Base-by-base conservation (phyloP, 1,140 invertebrate genomes). In the Drosophila gunungcola region DNA sequence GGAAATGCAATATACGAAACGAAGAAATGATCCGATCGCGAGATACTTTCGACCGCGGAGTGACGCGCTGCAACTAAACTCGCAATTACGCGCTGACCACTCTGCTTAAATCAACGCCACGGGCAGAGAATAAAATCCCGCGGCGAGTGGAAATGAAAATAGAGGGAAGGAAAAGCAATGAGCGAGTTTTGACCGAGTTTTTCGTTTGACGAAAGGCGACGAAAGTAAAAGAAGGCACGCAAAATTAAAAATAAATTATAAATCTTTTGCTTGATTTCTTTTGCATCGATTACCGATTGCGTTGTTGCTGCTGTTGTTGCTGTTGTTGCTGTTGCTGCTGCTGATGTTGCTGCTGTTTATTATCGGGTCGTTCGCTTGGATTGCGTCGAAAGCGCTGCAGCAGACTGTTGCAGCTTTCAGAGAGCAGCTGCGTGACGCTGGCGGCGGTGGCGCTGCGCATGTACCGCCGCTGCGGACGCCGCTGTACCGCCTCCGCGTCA, bases 361-460 rank as follows among this genome's bases (percentile, higher is more conserved):
- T 92, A 80, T 92, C 91, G 82, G 91, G 91, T 90, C 88, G 82
- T 91, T 95, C 94, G 39, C 95, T 97, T 10, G 96, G 96, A 34
- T 96, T 96, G 34, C 96, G 94, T 36, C 95, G 95, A 73, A 97
- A 93, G 48, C 96, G 93, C 78, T 97, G 96, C 57, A 97, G 94
- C 29, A 97, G 94, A 92, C 94, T 97, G 69, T 96, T 96, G 92
- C 96, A 97, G 63, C 96, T 97, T 83, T 97, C 96, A 52, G 95
- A 96, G 62, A 97, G 93, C 70, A 97, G 93, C 92, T 97, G 97
- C 46, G 96, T 96, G 57, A 97, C 96, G 93, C 96, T 97, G 9
- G 95, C 94, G 12, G 96, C 96, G 36, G 94, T 94, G 32, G 96
- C 96, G 16, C 96, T 95, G 16, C 96, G 95, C 41, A 95, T 93